Conservation (phyloP, 2,888 invertebrate species). For the Sipunculus nudus region DNA sequence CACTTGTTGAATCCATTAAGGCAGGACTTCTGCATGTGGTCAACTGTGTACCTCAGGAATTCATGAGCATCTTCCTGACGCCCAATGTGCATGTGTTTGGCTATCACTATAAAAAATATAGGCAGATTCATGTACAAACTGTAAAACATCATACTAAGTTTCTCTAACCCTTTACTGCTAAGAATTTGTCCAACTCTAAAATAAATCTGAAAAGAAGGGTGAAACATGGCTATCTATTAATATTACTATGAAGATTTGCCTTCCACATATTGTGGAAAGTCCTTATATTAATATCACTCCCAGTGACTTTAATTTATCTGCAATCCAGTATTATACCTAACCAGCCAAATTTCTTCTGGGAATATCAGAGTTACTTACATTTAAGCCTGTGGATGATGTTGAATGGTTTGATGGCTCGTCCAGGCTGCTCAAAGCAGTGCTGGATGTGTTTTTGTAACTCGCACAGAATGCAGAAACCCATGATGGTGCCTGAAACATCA, state of each 20-base stretch:
- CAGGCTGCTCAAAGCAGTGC: constrained; percentile 53
- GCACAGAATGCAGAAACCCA: constrained; percentile 67
- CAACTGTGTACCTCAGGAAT: constrained; percentile 90
- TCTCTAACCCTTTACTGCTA: too few species aligned
- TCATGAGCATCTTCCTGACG: constrained; percentile 98
- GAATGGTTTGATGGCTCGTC: constrained; percentile 73
- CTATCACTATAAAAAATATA: constrained; percentile 71
- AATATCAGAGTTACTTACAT: constrained; percentile 83
- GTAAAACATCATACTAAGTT: too few species aligned
- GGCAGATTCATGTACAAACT: too few species aligned
- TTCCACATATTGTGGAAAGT: not conserved
- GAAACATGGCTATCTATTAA: not conserved
- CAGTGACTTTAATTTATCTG: not conserved
- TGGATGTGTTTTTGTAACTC: constrained; percentile 62
- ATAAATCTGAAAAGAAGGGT: not conserved
- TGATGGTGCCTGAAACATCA: constrained; percentile 49
- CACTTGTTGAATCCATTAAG: constrained; percentile 67
- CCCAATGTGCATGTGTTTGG: constrained; percentile 88
- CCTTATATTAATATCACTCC: not conserved
- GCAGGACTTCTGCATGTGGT: constrained; percentile 91
- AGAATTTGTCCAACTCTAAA: too few species aligned
- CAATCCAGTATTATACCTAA: too few species aligned
- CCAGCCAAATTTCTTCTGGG: too few species aligned
- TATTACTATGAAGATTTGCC: not conserved
- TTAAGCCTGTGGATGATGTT: constrained; percentile 77